Base-by-base conservation (phyloP, 1,140 invertebrate genomes). In the Matsumurasca onukii region DNA sequence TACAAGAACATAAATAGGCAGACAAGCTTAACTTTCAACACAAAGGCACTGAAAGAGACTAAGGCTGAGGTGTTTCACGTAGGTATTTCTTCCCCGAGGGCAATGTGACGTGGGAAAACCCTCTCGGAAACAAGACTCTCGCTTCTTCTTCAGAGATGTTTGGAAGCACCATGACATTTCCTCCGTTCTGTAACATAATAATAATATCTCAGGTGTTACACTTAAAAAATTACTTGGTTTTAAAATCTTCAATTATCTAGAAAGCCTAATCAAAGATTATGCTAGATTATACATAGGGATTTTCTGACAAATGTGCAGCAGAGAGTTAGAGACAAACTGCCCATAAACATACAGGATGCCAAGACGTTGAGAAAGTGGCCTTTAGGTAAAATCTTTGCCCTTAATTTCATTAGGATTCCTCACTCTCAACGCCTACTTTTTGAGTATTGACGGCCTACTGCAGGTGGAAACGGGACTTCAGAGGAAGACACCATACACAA, bases 121-220 rank as follows among this genome's bases (percentile, higher is more conserved):
- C 88, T 24, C 86, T 80, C 0, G 90, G 89, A 76, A 94, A 97
- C 9, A 88, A 75, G 45, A 80, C 80, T 0, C 81, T 77, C 0
- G 88, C 82, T 73, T 95, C 89, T 9, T 89, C 87, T 0, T 86
- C 80, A 3, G 85, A 82, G 0, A 97, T 78, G 2, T 83, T 86
- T 5, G 94, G 94, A 52, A 93, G 77, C 51, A 97, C 87, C 93
- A 97, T 97, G 70, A 93, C 93, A 13, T 88, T 82, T 13, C 86
- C 85, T 29, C 94, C 93, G 77, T 77, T 76, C 87, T 88, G 71
- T 22, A 80, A 77, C 66, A 70, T 31, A 70, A 12, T 70, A 72
- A 68, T 61, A 24, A 39, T 22, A 15, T 5, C 22, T 55, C 5
- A 31, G n/a, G n/a, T n/a, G n/a, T n/a, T n/a, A n/a, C n/a, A n/a